phyloP scores from a whole-genome alignment of 2,797 vertebrate genomes.

The Chanos chanos region DNA sequence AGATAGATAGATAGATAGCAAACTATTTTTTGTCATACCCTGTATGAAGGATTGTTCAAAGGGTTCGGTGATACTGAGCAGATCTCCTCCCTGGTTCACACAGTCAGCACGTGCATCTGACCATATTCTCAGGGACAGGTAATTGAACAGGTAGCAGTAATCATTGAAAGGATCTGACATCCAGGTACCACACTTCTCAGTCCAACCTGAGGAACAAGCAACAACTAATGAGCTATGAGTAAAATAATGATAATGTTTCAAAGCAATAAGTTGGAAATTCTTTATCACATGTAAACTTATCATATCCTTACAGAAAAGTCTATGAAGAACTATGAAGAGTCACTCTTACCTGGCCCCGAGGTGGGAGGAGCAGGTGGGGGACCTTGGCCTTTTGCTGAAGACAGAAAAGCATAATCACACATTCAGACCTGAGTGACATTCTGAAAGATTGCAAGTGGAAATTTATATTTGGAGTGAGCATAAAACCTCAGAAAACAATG shows the following conservation, averaged over 20 bases:
- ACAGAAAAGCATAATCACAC: slow-evolving; percentile 10
- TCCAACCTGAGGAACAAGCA: slow-evolving; percentile 76
- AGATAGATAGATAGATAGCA: too few relatives aligned
- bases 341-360: slow-evolving; percentile 69
- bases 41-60: slow-evolving; percentile 71
- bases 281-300: too few relatives aligned
- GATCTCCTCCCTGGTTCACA: slow-evolving; percentile 72
- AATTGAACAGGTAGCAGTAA: slow-evolving; percentile 74
- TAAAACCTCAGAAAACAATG: neutral
- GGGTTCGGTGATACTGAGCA: slow-evolving; percentile 71
- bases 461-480: neutral
- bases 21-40: too few relatives aligned
- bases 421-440: neutral
- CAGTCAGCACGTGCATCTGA: slow-evolving; percentile 71
- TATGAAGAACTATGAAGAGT: too few relatives aligned
- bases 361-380: slow-evolving; percentile 70
- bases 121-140: slow-evolving; percentile 68
- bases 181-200: slow-evolving; percentile 73
- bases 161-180: slow-evolving; percentile 69
- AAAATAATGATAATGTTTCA: neutral
- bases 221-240: too few relatives aligned
- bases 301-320: too few relatives aligned
- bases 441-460: neutral
- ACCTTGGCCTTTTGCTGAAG: slow-evolving; percentile 66
- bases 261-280: too few relatives aligned